These are phyloP conservation scores for Sturnira hondurensis DNA, from an alignment of 2,113 vertebrate genomes.

Conservation along the genomic window DNA sequence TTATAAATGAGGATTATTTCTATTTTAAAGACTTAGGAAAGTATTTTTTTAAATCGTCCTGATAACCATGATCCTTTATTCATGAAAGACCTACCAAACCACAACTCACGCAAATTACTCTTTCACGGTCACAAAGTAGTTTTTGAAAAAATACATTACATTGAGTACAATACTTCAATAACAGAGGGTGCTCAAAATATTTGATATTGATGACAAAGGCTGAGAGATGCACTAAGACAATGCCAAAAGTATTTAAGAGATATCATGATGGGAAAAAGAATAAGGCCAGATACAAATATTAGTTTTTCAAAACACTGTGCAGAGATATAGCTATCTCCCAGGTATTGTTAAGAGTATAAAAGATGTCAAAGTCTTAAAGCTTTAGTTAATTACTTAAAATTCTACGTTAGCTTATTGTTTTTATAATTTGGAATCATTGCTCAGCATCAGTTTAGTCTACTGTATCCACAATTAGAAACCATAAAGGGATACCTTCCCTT, in stretches of 20 bases:
- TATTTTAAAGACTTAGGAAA: constrained; percentile 9
- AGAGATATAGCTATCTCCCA: neutral
- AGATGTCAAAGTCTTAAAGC: neutral
- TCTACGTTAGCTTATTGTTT: neutral
- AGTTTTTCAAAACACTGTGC: constrained; percentile 20
- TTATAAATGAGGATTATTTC: neutral
- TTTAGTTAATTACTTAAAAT: constrained; percentile 17
- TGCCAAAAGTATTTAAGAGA: neutral
- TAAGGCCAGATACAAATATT: neutral
- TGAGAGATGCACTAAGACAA: neutral
- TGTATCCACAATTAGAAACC: neutral
- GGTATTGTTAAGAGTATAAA: neutral
- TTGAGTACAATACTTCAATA: neutral
- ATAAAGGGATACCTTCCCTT: neutral
- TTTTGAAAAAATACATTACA: neutral
- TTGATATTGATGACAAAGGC: neutral
- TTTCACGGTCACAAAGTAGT: neutral
- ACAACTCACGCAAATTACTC: neutral
- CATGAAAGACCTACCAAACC: constrained; percentile 11
- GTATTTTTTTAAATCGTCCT: constrained; percentile 12
- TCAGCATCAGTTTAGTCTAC: neutral
- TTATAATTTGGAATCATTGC: neutral
- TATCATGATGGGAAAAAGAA: neutral
- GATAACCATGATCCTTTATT: constrained; percentile 10
- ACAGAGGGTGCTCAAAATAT: neutral